A percentile compares a stretch with the other conserved stretches of the same genome.
phyloP scores from a whole-genome alignment of 2,888 invertebrate genomes.

The Dicyrtoma fusca region DNA sequence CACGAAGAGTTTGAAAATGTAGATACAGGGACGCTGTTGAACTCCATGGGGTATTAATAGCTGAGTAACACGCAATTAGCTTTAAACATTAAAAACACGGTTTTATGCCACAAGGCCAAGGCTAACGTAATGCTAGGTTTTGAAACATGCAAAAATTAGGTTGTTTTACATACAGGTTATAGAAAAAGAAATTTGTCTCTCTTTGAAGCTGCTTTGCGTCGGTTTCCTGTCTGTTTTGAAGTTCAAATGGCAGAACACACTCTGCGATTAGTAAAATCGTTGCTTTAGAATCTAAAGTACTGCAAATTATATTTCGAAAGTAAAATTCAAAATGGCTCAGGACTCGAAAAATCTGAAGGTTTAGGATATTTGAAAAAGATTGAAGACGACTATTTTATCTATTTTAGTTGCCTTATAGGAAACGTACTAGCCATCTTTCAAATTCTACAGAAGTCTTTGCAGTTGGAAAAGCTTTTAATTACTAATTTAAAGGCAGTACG shows the following conservation, averaged over 20 bases:
- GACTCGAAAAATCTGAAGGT: not conserved
- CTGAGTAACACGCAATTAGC: too few species aligned
- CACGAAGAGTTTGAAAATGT: too few species aligned
- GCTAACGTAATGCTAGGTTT: too few species aligned
- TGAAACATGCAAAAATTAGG: too few species aligned
- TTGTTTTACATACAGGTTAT: too few species aligned
- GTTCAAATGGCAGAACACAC: constrained; percentile 4
- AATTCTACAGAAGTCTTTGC: constrained; percentile 4
- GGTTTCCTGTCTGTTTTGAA: not conserved
- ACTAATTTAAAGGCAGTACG: not conserved
- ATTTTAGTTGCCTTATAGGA: not conserved
- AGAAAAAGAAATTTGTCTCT: too few species aligned
- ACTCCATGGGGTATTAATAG: too few species aligned
- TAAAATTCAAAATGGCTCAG: not conserved
- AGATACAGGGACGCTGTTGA: too few species aligned
- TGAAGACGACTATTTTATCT: not conserved
- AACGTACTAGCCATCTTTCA: not conserved
- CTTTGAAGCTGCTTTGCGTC: too few species aligned
- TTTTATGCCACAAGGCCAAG: too few species aligned
- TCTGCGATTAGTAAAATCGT: not conserved
- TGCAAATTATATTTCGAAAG: not conserved
- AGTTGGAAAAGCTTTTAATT: not conserved
- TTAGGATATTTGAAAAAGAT: not conserved
- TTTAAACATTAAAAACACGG: too few species aligned
- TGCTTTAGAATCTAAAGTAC: not conserved